Base-by-base conservation (phyloP, 1,140 invertebrate genomes). In the Heliothis subflexa region DNA sequence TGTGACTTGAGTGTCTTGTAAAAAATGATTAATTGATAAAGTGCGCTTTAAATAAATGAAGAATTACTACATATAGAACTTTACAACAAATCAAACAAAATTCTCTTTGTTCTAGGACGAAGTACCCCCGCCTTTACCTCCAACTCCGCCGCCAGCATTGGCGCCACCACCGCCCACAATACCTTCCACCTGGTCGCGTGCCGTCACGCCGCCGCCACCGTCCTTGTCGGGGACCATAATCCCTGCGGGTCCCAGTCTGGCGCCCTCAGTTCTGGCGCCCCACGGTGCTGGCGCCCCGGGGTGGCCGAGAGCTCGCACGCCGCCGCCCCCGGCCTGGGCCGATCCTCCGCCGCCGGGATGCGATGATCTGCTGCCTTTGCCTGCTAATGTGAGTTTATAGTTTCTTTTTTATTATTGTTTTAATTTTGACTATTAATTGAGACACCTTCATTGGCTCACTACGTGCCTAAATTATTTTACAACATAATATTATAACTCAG, bases 191-290 rank as follows among this genome's bases (percentile, higher is more conserved):
- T 83, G 89, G 21, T 81, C 59, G 64, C 85, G 55, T 73, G 94
- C 94, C 83, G 93, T 94, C 70, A 3, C 28, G 3, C 54, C 50
- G 0, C 93, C 94, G 71, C 96, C 95, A 81, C 94, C 95, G 0
- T 25, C 4, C 33, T 18, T 0, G 3, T 14, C 59, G 25, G 28
- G 4, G 21, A 25, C 54, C 54, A 4, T 11, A 25, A 3, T 55
- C 54, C 16, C 18, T 16, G 52, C 52, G 10, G 4, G 1, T 80
- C 94, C 93, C 4, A 40, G 82, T 92, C 94, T 64, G 96, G 93
- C 94, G 70, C 96, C 95, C n/a, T 55, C 16, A 55, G 13, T 25
- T 25, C 21, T 55, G 54, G 54, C 16, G 88, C 89, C 16, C 83
- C 91, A 16, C 85, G 0, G 33, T 40, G 33, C 33, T 16, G 52